These are phyloP conservation scores for Clavelina lepadiformis DNA, from an alignment of 23 tunicate species.

Conservation along the genomic window DNA sequence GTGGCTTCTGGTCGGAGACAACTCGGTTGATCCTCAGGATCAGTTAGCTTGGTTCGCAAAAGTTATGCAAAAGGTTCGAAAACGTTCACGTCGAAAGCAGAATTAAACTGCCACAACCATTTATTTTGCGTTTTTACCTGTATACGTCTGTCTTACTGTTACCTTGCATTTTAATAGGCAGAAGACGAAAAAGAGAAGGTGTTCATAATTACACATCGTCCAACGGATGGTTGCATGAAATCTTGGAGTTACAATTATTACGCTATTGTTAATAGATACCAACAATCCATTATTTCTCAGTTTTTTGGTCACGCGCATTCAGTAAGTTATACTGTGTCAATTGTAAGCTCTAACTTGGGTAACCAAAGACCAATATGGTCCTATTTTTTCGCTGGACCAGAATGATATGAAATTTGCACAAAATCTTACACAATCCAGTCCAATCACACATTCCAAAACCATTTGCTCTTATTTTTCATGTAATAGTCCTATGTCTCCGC, in stretches of 20 bases:
- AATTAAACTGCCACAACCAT: neutral
- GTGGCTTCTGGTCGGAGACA: conserved; percentile 75
- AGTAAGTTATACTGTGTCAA: no score
- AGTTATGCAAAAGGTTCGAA: conserved; percentile 36
- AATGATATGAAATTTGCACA: no score
- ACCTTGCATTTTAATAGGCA: conserved; percentile 24
- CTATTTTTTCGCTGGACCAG: no score
- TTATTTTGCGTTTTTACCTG: neutral
- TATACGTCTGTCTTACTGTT: neutral
- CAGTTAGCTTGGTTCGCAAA: conserved; percentile 76
- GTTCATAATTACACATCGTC: conserved; percentile 83
- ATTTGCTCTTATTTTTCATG: no score
- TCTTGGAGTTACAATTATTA: conserved; percentile 84
- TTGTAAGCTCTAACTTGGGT: no score
- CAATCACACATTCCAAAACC: no score
- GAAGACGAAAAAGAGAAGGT: conserved; percentile 69
- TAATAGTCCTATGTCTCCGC: no score
- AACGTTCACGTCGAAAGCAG: no score
- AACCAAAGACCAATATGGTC: no score
- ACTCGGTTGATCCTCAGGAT: conserved; percentile 75
- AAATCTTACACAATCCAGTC: no score
- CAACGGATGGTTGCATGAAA: conserved; percentile 75
- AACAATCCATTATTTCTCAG: conserved; percentile 63
- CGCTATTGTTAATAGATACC: conserved; percentile 71
- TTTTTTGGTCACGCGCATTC: conserved; percentile 92